Conservation (phyloP, 2,888 invertebrate genomes). For the Cabera pusaria region DNA sequence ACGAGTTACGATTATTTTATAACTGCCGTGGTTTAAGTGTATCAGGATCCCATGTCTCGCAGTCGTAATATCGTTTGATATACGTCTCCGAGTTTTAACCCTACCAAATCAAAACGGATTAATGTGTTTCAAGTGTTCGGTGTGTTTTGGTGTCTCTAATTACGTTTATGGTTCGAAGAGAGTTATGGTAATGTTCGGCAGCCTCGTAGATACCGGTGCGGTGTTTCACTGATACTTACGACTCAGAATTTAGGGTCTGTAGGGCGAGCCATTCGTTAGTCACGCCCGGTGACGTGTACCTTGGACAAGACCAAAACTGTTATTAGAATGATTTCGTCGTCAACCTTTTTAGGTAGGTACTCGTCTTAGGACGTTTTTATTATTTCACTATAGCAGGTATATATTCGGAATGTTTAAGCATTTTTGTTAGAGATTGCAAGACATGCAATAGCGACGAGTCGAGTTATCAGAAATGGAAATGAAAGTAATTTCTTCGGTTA, state of each 20-base stretch:
- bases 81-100: slow-evolving; percentile 62
- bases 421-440: slow-evolving; percentile 31
- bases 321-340: slow-evolving; percentile 75
- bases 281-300: slow-evolving; percentile 83
- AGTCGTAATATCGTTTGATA: slow-evolving; percentile 50
- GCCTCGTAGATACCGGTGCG: slow-evolving; percentile 62
- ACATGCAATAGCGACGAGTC: slow-evolving; percentile 21
- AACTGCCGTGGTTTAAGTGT: slow-evolving; percentile 48
- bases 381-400: slow-evolving; percentile 25
- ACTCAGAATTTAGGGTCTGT: slow-evolving; percentile 82
- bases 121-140: slow-evolving; percentile 73
- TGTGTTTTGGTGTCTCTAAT: slow-evolving; percentile 77
- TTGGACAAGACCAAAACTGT: slow-evolving; percentile 83
- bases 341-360: slow-evolving; percentile 57
- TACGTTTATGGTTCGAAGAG: slow-evolving; percentile 70
- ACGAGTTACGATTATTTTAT: slow-evolving; percentile 59
- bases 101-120: slow-evolving; percentile 70
- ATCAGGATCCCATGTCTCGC: slow-evolving; percentile 54
- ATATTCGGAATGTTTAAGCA: slow-evolving; percentile 30
- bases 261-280: slow-evolving; percentile 84
- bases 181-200: slow-evolving; percentile 78
- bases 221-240: slow-evolving; percentile 79
- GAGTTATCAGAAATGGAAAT: slow-evolving; percentile 51
- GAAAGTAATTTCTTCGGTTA: slow-evolving; percentile 58
- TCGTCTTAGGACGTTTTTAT: slow-evolving; percentile 66